Percentiles rank a stretch among this genome's conserved stretches.
Evolutionary conservation across 2,797 vertebrate genomes (phyloP).

Genomic region (Sciurus carolinensis): DNA sequence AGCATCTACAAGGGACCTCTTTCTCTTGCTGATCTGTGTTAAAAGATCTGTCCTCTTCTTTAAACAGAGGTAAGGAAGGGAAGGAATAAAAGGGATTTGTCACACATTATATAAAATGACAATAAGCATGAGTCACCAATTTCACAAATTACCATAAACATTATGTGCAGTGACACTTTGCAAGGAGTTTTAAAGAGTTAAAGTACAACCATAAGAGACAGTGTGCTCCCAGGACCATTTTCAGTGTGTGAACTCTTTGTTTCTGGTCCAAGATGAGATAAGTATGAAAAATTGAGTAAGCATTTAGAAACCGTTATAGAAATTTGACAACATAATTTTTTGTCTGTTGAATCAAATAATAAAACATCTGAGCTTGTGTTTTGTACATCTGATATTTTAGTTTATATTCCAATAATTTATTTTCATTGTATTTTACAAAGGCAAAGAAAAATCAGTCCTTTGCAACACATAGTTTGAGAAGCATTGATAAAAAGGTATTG

Average conservation of each 20-base stretch:
- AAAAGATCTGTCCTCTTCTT: constrained; percentile 8
- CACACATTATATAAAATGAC: constrained; percentile 9
- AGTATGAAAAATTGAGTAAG: constrained; percentile 35
- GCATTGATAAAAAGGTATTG: constrained; percentile 57
- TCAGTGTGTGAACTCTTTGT: background rate
- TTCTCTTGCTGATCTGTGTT: constrained; percentile 14
- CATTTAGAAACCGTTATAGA: constrained; percentile 28
- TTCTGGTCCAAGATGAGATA: background rate
- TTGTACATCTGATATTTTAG: constrained; percentile 52
- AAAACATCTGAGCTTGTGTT: constrained; percentile 56
- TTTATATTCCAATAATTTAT: constrained; percentile 69
- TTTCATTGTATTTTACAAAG: constrained; percentile 73
- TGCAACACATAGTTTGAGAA: constrained; percentile 32
- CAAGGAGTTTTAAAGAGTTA: background rate
- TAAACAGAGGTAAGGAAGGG: background rate
- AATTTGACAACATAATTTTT: constrained; percentile 74
- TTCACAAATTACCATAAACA: background rate
- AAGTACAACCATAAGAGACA: background rate
- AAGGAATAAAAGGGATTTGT: background rate
- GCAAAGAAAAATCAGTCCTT: constrained; percentile 66
- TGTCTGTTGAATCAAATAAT: constrained; percentile 49
- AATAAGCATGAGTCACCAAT: background rate
- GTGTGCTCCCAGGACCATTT: background rate
- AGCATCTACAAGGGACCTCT: background rate
- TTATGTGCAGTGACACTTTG: background rate